These are phyloP conservation scores for Gymnocheta viridis DNA, from an alignment of 2,888 invertebrate genomes.

Conservation along the genomic window DNA sequence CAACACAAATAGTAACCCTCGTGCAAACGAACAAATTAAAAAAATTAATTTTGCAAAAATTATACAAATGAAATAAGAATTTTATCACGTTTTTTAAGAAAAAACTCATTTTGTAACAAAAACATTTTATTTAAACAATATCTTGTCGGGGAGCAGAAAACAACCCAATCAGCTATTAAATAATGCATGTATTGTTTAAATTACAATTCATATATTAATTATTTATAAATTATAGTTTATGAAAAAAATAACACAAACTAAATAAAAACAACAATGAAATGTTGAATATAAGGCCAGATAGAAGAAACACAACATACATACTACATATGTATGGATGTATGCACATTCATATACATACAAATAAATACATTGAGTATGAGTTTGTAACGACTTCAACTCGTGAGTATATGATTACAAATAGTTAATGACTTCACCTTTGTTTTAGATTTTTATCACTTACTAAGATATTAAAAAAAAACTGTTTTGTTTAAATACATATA, in stretches of 20 bases:
- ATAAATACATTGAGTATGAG: too few relatives aligned
- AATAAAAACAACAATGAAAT: neutral
- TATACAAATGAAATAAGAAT: slow-evolving; percentile 37
- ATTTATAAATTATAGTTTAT: slow-evolving; percentile 33
- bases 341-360: neutral
- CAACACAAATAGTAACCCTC: neutral
- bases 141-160: slow-evolving; percentile 30
- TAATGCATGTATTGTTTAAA: slow-evolving; percentile 43
- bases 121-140: slow-evolving; percentile 41
- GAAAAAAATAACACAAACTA: slow-evolving; percentile 7
- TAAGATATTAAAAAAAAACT: slow-evolving; percentile 2
- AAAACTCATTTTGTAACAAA: slow-evolving; percentile 20
- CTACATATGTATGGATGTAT: neutral
- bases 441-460: slow-evolving; percentile 35
- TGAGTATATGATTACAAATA: slow-evolving; percentile 35
- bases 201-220: slow-evolving; percentile 41
- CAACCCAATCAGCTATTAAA: slow-evolving; percentile 23
- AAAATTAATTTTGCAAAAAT: slow-evolving; percentile 13
- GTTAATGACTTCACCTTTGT: slow-evolving; percentile 59
- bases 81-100: slow-evolving; percentile 39
- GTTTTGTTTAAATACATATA: slow-evolving; percentile 9
- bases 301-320: neutral
- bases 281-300: slow-evolving; percentile 33
- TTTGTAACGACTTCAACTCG: neutral
- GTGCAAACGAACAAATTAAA: neutral